Base-by-base conservation (phyloP, 1,140 invertebrate genomes). In the Macrotrachela quadricornifera region DNA sequence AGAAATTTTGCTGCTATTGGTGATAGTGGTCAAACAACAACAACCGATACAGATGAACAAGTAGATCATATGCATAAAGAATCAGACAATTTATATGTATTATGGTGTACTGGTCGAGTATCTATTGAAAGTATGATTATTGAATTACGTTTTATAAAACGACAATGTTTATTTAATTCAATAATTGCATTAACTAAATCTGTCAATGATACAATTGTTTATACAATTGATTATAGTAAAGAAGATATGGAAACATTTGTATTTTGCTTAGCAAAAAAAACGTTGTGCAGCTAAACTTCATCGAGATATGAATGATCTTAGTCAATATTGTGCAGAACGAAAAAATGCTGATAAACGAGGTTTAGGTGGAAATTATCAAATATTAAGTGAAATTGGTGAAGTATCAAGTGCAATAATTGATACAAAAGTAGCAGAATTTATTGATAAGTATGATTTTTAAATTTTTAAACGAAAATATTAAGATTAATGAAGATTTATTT, bases 101-200 rank as follows among this genome's bases (percentile, higher is more conserved):
- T 96, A 48, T 96, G 91, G 83, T 95, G 90, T 63, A 88, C 84
- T 60, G 92, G 92, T 0, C 72, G 91, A 46, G 78, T 80, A 10
- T 88, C 83, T 61, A 88, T 88, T 59, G 86, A 95, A 66, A 90
- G 90, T 14, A 88, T 97, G 85, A 73, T 96, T 17, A 81, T 95
- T 1, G 90, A 96, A 61, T 71, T 97, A 16, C 88, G 88, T 67
- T 75, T 95, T 44, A 78, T 92, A 38, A 95, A 95, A 74, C 75
- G 92, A 39, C 94, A 99, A 96, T 52, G 62, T 30, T 2, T 9
- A 46, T 80, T 96, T 8, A 82, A 83, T 39, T 77, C 90, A 10
- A 70, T 92, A 2, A 73, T 83, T 1, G 52, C n/a, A 30, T 4
- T 73, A 14, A 62, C 76, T 51, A 80, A 80, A 63, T 78, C 95